A percentile compares a stretch with the other conserved stretches of the same genome.
Evolutionary conservation across 2,797 vertebrate genomes (phyloP).

Genomic region (Discoglossus pictus): DNA sequence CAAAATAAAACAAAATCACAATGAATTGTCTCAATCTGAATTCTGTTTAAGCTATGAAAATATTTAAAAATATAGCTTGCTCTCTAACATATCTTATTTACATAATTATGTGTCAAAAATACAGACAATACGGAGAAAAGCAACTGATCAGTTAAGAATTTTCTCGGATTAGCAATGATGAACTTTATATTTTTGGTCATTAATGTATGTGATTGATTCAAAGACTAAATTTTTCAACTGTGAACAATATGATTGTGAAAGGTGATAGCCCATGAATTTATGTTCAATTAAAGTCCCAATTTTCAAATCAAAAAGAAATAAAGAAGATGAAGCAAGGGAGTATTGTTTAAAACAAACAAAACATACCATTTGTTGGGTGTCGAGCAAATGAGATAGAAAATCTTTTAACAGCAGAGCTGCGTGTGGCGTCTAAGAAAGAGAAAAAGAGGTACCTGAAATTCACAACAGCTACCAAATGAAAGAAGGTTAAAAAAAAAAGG

Average conservation of each 20-base stretch:
- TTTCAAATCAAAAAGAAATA: slow-evolving; percentile 70
- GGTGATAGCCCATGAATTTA: slow-evolving; percentile 13
- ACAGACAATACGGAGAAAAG: too few species aligned
- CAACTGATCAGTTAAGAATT: too few species aligned
- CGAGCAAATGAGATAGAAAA: slow-evolving; percentile 97
- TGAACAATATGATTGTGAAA: slow-evolving; percentile 15
- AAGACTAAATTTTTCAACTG: too few species aligned
- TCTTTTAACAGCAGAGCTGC: slow-evolving; percentile 93
- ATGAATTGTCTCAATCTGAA: too few species aligned
- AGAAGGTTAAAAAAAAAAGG: slow-evolving; percentile 70
- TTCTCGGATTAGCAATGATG: too few species aligned
- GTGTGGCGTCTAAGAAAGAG: slow-evolving; percentile 93
- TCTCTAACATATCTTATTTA: too few species aligned
- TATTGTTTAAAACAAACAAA: slow-evolving; percentile 84
- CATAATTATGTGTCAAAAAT: too few species aligned
- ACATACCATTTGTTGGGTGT: slow-evolving; percentile 97
- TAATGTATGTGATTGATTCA: too few species aligned
- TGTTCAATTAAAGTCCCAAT: slow-evolving; percentile 48
- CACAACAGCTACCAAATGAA: slow-evolving; percentile 81
- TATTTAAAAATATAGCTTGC: too few species aligned
- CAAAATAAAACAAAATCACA: too few species aligned
- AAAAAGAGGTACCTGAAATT: slow-evolving; percentile 93
- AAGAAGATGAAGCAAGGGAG: slow-evolving; percentile 73
- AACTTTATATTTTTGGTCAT: too few species aligned
- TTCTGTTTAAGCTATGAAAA: too few species aligned